phyloP scores from a whole-genome alignment of 2,888 invertebrate species.

The Neoscelio sp. region DNA sequence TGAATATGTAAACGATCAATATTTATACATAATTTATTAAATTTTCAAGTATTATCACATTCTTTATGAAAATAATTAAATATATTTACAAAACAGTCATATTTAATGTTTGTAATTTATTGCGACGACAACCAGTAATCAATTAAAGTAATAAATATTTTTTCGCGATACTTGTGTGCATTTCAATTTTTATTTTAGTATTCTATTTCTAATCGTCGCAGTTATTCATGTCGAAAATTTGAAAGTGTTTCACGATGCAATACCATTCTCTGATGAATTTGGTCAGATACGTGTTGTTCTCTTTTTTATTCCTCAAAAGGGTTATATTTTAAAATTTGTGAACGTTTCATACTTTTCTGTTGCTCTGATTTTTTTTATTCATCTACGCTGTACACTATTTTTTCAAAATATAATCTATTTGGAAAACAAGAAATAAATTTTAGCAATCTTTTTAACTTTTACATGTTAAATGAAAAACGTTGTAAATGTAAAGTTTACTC shows the following conservation, averaged over 20 bases:
- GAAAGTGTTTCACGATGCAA: slow-evolving; percentile 27
- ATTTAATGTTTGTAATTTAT: too few relatives aligned
- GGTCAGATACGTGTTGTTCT: slow-evolving; percentile 36
- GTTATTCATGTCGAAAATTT: slow-evolving; percentile 45
- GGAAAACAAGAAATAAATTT: too few relatives aligned
- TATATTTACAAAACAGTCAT: too few relatives aligned
- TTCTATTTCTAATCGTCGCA: slow-evolving; percentile 27
- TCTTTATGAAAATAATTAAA: too few relatives aligned
- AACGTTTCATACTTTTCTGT: not conserved
- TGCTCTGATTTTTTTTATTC: not conserved
- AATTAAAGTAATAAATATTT: not conserved
- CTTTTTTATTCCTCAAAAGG: slow-evolving; percentile 23
- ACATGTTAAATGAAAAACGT: too few relatives aligned
- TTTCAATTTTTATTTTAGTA: slow-evolving; percentile 27
- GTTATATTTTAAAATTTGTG: not conserved
- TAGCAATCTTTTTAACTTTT: too few relatives aligned
- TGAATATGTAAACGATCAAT: too few relatives aligned
- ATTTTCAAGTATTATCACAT: too few relatives aligned
- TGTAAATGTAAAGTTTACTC: too few relatives aligned
- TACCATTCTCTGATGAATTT: slow-evolving; percentile 39
- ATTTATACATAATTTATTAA: too few relatives aligned
- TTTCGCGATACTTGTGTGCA: not conserved
- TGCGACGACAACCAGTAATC: too few relatives aligned
- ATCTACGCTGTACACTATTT: not conserved
- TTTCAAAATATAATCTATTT: too few relatives aligned